Evolutionary conservation across 2,888 invertebrate genomes (phyloP).

Genomic region (Cybosia mesomella): DNA sequence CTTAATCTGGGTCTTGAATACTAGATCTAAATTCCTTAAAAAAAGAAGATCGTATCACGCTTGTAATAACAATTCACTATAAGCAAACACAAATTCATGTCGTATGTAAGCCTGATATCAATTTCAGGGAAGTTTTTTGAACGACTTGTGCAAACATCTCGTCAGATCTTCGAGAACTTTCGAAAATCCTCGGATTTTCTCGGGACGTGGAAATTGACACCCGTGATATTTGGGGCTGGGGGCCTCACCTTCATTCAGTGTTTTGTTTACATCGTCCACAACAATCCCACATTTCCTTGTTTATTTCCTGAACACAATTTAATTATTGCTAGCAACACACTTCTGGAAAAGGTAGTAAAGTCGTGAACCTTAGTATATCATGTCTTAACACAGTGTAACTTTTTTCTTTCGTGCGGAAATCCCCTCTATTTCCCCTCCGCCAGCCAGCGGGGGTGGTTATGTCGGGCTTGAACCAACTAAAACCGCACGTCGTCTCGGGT

Average conservation of each 20-base stretch:
- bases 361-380: not conserved
- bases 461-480: no score
- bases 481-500: no score
- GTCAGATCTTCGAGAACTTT: constrained; percentile 28
- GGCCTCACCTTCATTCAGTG: constrained; percentile 41
- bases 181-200: constrained; percentile 24
- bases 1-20: no score
- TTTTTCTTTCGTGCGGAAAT: no score
- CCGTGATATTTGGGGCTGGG: constrained; percentile 45
- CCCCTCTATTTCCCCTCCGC: no score
- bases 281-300: constrained; percentile 38
- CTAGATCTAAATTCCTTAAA: constrained; percentile 22
- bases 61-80: constrained; percentile 67
- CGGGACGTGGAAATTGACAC: constrained; percentile 57
- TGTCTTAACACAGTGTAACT: no score
- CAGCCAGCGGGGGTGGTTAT: no score
- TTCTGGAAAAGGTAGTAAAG: constrained; percentile 26
- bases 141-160: constrained; percentile 44
- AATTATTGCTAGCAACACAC: constrained; percentile 45
- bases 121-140: constrained; percentile 77
- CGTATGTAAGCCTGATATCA: constrained; percentile 73
- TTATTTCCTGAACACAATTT: constrained; percentile 46
- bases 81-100: constrained; percentile 68
- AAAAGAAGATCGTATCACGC: constrained; percentile 54
- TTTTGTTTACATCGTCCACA: constrained; percentile 47